Percentiles rank a stretch among this genome's conserved stretches.
phyloP scores from a whole-genome alignment of 2,113 vertebrate genomes.

The Archocentrus centrarchus region DNA sequence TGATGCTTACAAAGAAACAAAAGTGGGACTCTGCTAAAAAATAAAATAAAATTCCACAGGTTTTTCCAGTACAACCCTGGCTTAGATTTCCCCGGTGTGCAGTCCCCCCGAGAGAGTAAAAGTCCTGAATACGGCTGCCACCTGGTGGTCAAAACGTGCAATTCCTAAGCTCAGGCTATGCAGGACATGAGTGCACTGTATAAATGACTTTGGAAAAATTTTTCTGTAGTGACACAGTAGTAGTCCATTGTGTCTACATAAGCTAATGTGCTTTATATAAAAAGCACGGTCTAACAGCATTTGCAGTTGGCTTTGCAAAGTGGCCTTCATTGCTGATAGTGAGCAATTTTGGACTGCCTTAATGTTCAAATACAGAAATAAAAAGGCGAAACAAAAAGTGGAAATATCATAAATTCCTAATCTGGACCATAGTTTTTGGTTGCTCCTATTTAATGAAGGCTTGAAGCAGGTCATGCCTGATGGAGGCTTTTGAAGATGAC shows the following conservation, averaged over 20 bases:
- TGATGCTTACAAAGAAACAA: neutral
- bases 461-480: neutral
- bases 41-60: neutral
- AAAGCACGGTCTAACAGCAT: neutral
- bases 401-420: neutral
- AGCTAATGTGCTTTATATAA: neutral
- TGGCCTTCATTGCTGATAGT: neutral
- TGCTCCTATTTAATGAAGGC: neutral
- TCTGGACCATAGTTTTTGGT: neutral
- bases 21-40: neutral
- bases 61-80: neutral
- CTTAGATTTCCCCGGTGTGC: neutral
- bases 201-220: neutral
- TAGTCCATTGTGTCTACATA: neutral
- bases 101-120: neutral
- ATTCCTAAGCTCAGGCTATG: neutral
- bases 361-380: neutral
- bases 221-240: neutral
- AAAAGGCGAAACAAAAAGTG: neutral
- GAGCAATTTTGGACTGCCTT: neutral
- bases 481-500: too few species aligned
- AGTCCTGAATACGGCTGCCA: constrained; percentile 16
- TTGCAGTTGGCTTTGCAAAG: neutral
- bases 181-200: neutral
- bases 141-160: constrained; percentile 44